Evolutionary conservation across 2,888 invertebrate species (phyloP).

Genomic region (Dryobotodes eremita): DNA sequence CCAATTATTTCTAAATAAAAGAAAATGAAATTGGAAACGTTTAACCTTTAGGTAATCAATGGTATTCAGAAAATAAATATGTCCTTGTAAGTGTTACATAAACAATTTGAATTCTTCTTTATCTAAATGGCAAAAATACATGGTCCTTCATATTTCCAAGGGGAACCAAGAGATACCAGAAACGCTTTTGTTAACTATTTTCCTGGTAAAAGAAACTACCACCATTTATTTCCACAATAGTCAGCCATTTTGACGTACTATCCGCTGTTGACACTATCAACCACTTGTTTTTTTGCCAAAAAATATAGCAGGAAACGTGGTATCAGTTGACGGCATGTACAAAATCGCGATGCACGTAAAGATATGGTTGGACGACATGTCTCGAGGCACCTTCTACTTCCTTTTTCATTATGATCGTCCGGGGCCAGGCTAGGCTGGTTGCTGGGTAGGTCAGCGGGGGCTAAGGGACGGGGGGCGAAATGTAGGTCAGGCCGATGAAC

Average conservation of each 20-base stretch:
- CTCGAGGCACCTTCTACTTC: conserved; percentile 60
- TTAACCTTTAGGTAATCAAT: conserved; percentile 2
- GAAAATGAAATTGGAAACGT: conserved; percentile 15
- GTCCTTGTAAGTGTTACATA: neutral
- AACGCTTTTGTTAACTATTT: neutral
- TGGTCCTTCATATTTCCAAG: neutral
- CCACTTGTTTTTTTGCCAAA: conserved; percentile 30
- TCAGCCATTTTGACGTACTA: conserved; percentile 28
- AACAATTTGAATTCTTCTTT: neutral
- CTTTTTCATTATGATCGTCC: conserved; percentile 68
- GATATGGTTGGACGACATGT: conserved; percentile 58
- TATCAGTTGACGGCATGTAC: conserved; percentile 54
- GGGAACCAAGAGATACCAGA: neutral
- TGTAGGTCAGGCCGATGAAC: conserved; percentile 80
- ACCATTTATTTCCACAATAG: conserved; percentile 29
- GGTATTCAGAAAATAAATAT: neutral
- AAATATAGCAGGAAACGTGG: conserved; percentile 28
- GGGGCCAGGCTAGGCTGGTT: conserved; percentile 56
- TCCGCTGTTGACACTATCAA: conserved; percentile 35
- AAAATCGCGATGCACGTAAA: conserved; percentile 57
- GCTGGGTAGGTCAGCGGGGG: conserved; percentile 64
- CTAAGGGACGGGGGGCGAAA: conserved; percentile 53
- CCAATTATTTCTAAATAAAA: conserved; percentile 2
- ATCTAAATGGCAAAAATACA: neutral
- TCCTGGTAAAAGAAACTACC: neutral